Conservation (phyloP, 2,888 invertebrate species). For the Nudaria mundana region DNA sequence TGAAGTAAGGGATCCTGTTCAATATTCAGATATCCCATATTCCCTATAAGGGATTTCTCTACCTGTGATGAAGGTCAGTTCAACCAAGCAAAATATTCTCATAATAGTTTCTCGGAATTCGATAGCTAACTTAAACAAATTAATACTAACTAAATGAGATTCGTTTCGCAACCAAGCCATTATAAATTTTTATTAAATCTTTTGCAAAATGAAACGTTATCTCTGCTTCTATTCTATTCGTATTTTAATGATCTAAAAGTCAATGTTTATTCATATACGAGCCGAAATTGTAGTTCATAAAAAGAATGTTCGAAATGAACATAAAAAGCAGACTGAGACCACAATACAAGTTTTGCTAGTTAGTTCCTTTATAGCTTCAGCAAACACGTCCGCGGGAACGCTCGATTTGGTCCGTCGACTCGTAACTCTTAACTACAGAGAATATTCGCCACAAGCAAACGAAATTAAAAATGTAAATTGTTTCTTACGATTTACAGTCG, state of each 20-base stretch:
- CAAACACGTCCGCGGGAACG: constrained; percentile 62
- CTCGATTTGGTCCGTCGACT: constrained; percentile 56
- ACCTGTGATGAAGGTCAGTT: constrained; percentile 48
- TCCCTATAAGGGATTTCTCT: no score
- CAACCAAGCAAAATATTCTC: constrained; percentile 39
- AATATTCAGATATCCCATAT: no score
- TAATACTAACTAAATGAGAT: constrained; percentile 12
- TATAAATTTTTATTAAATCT: constrained; percentile 4
- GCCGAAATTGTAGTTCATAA: constrained; percentile 33
- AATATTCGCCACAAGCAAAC: constrained; percentile 40
- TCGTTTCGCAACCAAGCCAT: constrained; percentile 5
- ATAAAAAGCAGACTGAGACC: constrained; percentile 53
- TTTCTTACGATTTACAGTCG: constrained; percentile 42
- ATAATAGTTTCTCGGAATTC: constrained; percentile 48
- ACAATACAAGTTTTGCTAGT: constrained; percentile 65
- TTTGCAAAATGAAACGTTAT: constrained; percentile 8
- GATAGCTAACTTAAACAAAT: constrained; percentile 36
- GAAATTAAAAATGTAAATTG: constrained; percentile 50
- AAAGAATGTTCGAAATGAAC: constrained; percentile 33
- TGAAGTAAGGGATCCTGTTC: constrained; percentile 41
- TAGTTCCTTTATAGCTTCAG: constrained; percentile 64
- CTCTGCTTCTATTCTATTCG: constrained; percentile 1
- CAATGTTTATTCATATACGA: constrained; percentile 34
- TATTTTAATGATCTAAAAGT: constrained; percentile 16
- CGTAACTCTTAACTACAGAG: constrained; percentile 40